A percentile compares a stretch with the other conserved stretches of the same genome.
These are phyloP conservation scores for Nomada ferruginata DNA, from an alignment of 2,888 invertebrate genomes.

Conservation along the genomic window DNA sequence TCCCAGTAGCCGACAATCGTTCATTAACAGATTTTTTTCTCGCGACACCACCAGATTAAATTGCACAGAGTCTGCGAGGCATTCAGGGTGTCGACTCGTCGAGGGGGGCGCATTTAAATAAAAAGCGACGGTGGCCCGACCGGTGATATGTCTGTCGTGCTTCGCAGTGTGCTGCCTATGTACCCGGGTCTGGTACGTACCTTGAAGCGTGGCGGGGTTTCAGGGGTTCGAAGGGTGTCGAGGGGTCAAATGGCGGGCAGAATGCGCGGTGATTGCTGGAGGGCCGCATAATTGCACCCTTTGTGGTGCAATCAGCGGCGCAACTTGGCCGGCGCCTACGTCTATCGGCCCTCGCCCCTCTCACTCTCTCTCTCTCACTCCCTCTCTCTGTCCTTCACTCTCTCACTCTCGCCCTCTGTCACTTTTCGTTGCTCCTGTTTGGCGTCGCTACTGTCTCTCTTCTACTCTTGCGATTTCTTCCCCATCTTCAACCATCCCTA, in stretches of 20 bases:
- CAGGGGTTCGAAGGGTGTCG: conserved; percentile 61
- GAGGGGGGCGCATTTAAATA: conserved; percentile 79
- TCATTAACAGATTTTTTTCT: conserved; percentile 83
- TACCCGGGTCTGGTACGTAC: conserved; percentile 48
- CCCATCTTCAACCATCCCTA: conserved; percentile 10
- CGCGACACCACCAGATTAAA: conserved; percentile 73
- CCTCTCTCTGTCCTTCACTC: conserved; percentile 33
- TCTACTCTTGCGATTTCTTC: conserved; percentile 43
- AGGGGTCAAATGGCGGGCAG: conserved; percentile 83
- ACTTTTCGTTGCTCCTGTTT: conserved; percentile 29
- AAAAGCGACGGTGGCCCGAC: conserved; percentile 78
- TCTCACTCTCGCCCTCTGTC: conserved; percentile 43
- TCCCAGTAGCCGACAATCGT: conserved; percentile 80
- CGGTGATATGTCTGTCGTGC: conserved; percentile 68
- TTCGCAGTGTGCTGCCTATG: conserved; percentile 45
- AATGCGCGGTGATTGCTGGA: conserved; percentile 84
- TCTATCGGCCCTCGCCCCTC: conserved; percentile 72
- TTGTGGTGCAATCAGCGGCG: conserved; percentile 84
- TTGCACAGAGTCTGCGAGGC: conserved; percentile 75
- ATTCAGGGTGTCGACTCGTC: conserved; percentile 71
- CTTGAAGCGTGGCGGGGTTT: conserved; percentile 57
- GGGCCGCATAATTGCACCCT: conserved; percentile 84
- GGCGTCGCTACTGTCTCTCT: conserved; percentile 33
- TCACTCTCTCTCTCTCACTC: conserved; percentile 42
- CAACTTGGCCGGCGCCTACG: conserved; percentile 81